A percentile compares a stretch with the other conserved stretches of the same genome.
Evolutionary conservation across 2,888 invertebrate genomes (phyloP).

Genomic region (Tillus elongatus): DNA sequence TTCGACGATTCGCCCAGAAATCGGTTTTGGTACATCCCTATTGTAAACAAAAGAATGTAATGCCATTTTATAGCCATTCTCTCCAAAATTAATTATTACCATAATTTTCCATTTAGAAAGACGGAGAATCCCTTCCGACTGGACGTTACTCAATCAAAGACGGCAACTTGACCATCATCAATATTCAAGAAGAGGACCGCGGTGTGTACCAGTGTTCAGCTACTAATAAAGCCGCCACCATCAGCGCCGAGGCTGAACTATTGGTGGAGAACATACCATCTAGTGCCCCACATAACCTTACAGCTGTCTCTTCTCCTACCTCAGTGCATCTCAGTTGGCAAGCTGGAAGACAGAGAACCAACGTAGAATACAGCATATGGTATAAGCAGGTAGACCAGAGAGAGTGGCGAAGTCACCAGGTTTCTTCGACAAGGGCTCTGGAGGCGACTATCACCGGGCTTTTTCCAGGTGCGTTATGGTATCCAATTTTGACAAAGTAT

Average conservation of each 20-base stretch:
- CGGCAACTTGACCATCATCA: constrained; percentile 74
- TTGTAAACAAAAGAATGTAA: too few relatives aligned
- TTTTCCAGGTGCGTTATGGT: constrained; percentile 47
- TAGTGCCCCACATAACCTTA: constrained; percentile 82
- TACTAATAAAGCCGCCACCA: constrained; percentile 80
- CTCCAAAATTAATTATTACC: too few relatives aligned
- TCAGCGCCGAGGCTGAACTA: constrained; percentile 69
- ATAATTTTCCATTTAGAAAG: constrained; percentile 50
- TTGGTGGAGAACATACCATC: constrained; percentile 79
- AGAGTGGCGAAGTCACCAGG: constrained; percentile 77
- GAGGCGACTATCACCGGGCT: constrained; percentile 73
- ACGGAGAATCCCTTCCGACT: constrained; percentile 58
- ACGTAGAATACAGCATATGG: constrained; percentile 80
- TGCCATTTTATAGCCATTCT: too few relatives aligned
- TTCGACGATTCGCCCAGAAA: too few relatives aligned
- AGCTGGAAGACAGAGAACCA: constrained; percentile 68
- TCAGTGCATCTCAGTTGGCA: constrained; percentile 75
- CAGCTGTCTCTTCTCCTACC: constrained; percentile 61
- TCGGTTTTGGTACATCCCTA: too few relatives aligned
- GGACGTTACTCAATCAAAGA: constrained; percentile 59
- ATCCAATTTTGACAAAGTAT: too few relatives aligned
- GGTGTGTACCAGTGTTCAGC: constrained; percentile 78
- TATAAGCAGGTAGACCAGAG: constrained; percentile 64
- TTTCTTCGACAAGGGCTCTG: constrained; percentile 61
- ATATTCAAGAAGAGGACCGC: constrained; percentile 75